Conservation (phyloP, 2,888 invertebrate genomes). For the Dione vanillae region DNA sequence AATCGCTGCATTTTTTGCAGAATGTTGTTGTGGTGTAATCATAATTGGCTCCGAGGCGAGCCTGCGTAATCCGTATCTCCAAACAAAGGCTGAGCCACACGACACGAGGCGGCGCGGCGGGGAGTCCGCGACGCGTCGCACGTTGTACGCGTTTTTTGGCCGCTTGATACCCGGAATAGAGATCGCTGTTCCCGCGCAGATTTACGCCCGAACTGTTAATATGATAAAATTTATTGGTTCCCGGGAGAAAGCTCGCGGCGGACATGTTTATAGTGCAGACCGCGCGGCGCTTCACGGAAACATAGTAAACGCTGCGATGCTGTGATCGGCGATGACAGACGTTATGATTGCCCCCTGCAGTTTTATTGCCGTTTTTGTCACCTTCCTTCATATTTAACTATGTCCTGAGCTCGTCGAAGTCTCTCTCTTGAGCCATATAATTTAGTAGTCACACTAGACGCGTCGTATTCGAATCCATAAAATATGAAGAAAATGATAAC, state of each 20-base stretch:
- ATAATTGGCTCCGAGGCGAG: conserved; percentile 16
- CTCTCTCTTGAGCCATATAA: neutral
- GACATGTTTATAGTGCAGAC: conserved; percentile 45
- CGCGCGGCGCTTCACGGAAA: conserved; percentile 47
- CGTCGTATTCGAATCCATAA: neutral
- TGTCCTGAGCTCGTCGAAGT: neutral
- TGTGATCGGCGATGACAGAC: conserved; percentile 39
- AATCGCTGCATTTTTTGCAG: conserved; percentile 31
- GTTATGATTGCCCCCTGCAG: conserved; percentile 32
- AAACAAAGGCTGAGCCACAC: conserved; percentile 32
- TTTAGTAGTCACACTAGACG: conserved; percentile 8
- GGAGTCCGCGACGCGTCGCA: conserved; percentile 51
- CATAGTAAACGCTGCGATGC: conserved; percentile 14
- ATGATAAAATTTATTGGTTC: conserved; percentile 67
- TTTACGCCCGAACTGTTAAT: conserved; percentile 62
- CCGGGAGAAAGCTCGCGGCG: conserved; percentile 54
- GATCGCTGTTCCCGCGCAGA: conserved; percentile 51
- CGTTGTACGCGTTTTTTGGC: conserved; percentile 50
- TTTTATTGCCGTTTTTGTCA: conserved; percentile 38
- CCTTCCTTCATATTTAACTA: conserved; percentile 3
- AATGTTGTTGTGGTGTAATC: conserved; percentile 29
- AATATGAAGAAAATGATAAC: neutral
- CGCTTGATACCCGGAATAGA: conserved; percentile 57
- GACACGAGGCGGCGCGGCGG: conserved; percentile 52
- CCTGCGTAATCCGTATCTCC: conserved; percentile 33